Percentiles rank a stretch among this genome's conserved stretches.
Evolutionary conservation across 1,140 invertebrate genomes (phyloP).

Genomic region (Drosophila tsacasi): DNA sequence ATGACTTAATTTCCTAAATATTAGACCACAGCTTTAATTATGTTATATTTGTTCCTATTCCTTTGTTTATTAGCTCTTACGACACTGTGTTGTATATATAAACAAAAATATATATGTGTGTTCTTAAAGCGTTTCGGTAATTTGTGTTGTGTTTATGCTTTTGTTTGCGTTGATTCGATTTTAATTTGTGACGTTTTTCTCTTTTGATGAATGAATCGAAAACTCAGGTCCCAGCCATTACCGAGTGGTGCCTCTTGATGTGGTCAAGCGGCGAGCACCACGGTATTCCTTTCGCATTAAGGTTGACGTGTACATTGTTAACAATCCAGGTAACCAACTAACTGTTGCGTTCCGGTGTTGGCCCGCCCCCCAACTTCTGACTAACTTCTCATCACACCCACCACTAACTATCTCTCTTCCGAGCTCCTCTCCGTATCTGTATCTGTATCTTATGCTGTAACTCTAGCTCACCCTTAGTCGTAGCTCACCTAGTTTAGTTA

Average conservation of each 20-base stretch:
- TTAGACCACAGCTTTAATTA: background rate
- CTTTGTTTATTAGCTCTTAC: background rate
- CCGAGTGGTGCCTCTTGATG: slow-evolving; percentile 79
- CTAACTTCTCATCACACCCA: slow-evolving; percentile 5
- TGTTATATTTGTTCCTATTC: background rate
- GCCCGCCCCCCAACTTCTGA: background rate
- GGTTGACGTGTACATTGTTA: slow-evolving; percentile 77
- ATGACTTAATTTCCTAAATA: slow-evolving; percentile 2
- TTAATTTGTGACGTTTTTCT: slow-evolving; percentile 59
- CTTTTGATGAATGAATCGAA: slow-evolving; percentile 41
- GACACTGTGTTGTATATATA: slow-evolving; percentile 18
- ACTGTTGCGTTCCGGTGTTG: slow-evolving; percentile 52
- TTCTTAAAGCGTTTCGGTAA: slow-evolving; percentile 28
- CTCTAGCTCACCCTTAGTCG: slow-evolving; percentile 41
- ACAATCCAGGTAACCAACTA: slow-evolving; percentile 84
- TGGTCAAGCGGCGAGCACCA: slow-evolving; percentile 77
- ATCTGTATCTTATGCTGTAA: slow-evolving; percentile 3
- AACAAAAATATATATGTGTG: slow-evolving; percentile 1
- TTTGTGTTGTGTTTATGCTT: slow-evolving; percentile 23
- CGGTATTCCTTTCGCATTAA: slow-evolving; percentile 84
- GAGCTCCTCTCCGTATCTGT: background rate
- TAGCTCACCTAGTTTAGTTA: slow-evolving; percentile 35
- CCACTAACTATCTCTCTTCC: slow-evolving; percentile 13
- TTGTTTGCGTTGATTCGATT: slow-evolving; percentile 51
- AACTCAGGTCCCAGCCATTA: slow-evolving; percentile 76